phyloP scores from a whole-genome alignment of 1,140 invertebrate species.

The Melipona quadrifasciata region DNA sequence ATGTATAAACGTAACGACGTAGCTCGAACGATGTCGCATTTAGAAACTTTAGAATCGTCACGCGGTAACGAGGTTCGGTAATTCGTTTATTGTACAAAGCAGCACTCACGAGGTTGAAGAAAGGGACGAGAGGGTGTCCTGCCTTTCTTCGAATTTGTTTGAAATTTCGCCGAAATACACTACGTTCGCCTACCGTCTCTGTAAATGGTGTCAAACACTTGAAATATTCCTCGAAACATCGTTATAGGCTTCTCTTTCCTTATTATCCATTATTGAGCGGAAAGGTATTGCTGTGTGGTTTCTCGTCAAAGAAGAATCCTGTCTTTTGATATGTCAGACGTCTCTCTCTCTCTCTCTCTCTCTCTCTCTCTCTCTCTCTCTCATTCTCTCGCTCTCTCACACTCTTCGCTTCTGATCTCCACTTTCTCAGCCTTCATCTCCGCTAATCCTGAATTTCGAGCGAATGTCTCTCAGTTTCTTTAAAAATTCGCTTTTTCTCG shows the following conservation, averaged over 20 bases:
- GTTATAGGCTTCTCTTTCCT: constrained; percentile 31
- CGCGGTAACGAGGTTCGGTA: not conserved
- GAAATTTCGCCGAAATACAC: constrained; percentile 22
- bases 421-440: not conserved
- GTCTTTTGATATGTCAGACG: constrained; percentile 78
- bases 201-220: constrained; percentile 14
- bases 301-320: constrained; percentile 71
- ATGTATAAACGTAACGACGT: not conserved
- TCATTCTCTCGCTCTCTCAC: not conserved
- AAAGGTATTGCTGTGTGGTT: constrained; percentile 78
- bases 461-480: too few species aligned
- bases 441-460: not conserved
- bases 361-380: not conserved
- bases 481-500: not conserved
- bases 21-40: not conserved
- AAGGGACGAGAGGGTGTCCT: too few species aligned
- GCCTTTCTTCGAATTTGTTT: not conserved
- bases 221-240: constrained; percentile 62
- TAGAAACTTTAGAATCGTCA: constrained; percentile 12
- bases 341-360: constrained; percentile 37
- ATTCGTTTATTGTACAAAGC: not conserved
- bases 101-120: not conserved
- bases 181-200: constrained; percentile 27
- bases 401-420: not conserved
- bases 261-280: constrained; percentile 78